Evolutionary conservation across 53 echinoderm and acorn worm genomes (phyloP), one percentile per base, ranked within the genome.

Genomic region (Astropecten irregularis): DNA sequence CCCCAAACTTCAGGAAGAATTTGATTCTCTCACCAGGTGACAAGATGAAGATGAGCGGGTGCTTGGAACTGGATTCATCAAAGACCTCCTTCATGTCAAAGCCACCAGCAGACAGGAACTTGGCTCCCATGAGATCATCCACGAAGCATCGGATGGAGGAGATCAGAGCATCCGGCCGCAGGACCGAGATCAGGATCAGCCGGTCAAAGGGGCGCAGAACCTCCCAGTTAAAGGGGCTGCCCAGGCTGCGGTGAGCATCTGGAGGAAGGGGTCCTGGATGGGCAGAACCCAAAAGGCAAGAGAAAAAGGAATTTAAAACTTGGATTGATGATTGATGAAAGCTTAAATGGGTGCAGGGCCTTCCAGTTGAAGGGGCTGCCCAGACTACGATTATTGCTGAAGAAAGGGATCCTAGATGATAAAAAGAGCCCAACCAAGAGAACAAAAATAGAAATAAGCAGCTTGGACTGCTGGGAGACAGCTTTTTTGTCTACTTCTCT

Each of bases 51-150:
- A 99, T 99, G 16, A 99, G 90, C 0, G 99, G 99, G 66, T 99
- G 92, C 52, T 86, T 92, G 18, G 95, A 88, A 42, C 89, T 95
- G 30, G 95, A 99, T 34, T 92, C 95, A 22, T 92, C 94, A 92
- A 94, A 97, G 59, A 99, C 79, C 68, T 95, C 95, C 49, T 86
- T 99, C 73, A 99, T 86, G 68, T 99, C 99, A 83, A 99, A 92
- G 18, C 88, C 92, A 15, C 99, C 99, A 53, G 85, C 77, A 10
- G 91, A 92, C 55, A 99, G 67, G 89, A 94, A 99, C 51, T 85
- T 90, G 35, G 52, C 48, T 9, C 99, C 99, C 94, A 94, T 99
- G 33, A 92, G 88, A 25, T 90, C 92, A 16, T 92, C 84, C 61
- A 99, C 90, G 23, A 94, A 92, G 28, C 40, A 77, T 49, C 94